Conservation (phyloP, 2,888 invertebrate species). For the Neoitamus cyanurus region DNA sequence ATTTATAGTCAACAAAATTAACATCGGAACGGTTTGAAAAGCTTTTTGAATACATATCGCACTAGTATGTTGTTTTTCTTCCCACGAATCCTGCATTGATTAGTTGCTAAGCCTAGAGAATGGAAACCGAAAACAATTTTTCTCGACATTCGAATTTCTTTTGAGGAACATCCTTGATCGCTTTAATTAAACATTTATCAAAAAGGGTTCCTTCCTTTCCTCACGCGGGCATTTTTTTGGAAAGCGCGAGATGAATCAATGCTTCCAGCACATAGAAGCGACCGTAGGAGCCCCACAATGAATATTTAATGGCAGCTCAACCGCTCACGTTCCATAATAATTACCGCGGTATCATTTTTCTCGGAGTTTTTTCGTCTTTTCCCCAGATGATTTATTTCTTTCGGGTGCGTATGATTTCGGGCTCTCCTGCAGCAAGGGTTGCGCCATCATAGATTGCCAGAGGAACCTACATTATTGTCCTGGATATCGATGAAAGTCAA, state of each 20-base stretch:
- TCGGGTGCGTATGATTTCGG: neutral
- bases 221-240: neutral
- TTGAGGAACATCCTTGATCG: too few species aligned
- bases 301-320: neutral
- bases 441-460: neutral
- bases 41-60: too few species aligned
- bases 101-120: too few species aligned
- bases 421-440: neutral
- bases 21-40: too few species aligned
- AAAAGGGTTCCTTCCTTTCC: neutral
- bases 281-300: too few species aligned
- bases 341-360: constrained; percentile 22
- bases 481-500: neutral
- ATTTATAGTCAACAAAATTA: too few species aligned
- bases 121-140: too few species aligned
- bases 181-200: neutral
- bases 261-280: neutral
- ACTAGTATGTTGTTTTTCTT: too few species aligned
- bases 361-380: neutral
- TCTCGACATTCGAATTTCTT: too few species aligned
- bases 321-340: constrained; percentile 11
- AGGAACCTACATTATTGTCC: neutral
- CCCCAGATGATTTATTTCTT: neutral
- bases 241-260: neutral
- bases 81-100: too few species aligned